Percentiles rank a stretch among this genome's conserved stretches.
phyloP scores from a whole-genome alignment of 2,888 invertebrate species.

The Bembecia ichneumoniformis region DNA sequence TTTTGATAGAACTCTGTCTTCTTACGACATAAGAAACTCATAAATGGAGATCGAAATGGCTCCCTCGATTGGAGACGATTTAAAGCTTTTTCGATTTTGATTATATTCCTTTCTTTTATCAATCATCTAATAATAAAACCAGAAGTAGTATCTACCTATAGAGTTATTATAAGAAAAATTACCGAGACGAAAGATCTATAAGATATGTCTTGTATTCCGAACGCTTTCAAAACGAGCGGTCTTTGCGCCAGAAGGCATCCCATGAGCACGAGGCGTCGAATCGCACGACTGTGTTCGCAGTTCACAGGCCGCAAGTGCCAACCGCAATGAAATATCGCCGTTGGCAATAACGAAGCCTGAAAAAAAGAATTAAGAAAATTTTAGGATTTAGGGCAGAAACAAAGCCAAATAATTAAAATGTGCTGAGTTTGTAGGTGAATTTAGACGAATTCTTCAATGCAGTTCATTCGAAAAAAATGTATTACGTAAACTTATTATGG shows the following conservation, averaged over 20 bases:
- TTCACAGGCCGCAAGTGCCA: constrained; percentile 44
- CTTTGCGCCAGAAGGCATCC: constrained; percentile 59
- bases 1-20: too few species aligned
- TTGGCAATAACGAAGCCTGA: constrained; percentile 50
- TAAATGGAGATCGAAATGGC: too few species aligned
- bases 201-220: constrained; percentile 56
- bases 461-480: too few species aligned
- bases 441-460: too few species aligned
- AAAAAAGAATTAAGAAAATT: neutral
- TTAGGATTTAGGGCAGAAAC: too few species aligned
- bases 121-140: neutral
- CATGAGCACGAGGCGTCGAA: constrained; percentile 43
- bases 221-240: constrained; percentile 58
- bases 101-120: neutral
- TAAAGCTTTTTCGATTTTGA: neutral
- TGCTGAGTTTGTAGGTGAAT: too few species aligned
- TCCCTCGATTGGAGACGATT: neutral
- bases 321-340: constrained; percentile 51
- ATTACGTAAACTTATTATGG: too few species aligned
- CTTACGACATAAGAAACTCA: too few species aligned
- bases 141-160: constrained; percentile 9
- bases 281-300: constrained; percentile 28
- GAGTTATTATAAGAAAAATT: constrained; percentile 15
- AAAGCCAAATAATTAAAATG: too few species aligned
- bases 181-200: constrained; percentile 59